Base-by-base conservation (phyloP, 2,113 vertebrate species). In the Chaetura pelagica region DNA sequence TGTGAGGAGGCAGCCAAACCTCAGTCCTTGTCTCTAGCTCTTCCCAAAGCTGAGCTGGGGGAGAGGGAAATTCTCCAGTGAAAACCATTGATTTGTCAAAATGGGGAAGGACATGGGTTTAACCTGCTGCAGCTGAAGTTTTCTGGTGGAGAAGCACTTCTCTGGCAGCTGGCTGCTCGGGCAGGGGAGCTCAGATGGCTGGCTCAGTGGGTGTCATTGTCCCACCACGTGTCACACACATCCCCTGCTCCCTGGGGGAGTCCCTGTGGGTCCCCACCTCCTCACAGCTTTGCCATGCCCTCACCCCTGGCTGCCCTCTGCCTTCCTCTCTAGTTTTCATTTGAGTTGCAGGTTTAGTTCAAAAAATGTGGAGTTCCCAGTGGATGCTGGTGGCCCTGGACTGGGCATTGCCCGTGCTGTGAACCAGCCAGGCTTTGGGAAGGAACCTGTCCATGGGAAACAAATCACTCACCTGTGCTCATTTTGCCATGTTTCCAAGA, bases 401-500 rank as follows among this genome's bases (percentile, higher is more conserved):
- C 23, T 54, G 27, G 35, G 14, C 29, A 23, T 40, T n/a, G 19
- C 5, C 35, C 0, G 0, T 19, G 32, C 30, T 58, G 51, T 35
- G 35, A 71, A 51, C 11, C 19, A 46, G 10, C 40, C 40, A 42
- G 14, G 29, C 8, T 17, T 42, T 38, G 66, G 88, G 80, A 73
- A 52, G 32, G 19, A 91, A 73, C 15, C 38, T n/a, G 10, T 15
- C 58, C 30, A 10, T 18, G 7, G 32, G 30, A 22, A 7, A 57
- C 40, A 48, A 34, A 22, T 22, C 0, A 1, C 78, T 64, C n/a
- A 16, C 3, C 0, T 1, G 1, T 0, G 0, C n/a, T 69, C 0
- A 0, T 69, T 76, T 32, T 49, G 32, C 32, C 1, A 0, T 12
- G 8, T 51, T 58, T 71, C 15, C 26, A 34, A n/a, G 51, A 51